These are phyloP conservation scores for Bufotes viridis DNA, from an alignment of 2,797 vertebrate species.

Conservation along the genomic window DNA sequence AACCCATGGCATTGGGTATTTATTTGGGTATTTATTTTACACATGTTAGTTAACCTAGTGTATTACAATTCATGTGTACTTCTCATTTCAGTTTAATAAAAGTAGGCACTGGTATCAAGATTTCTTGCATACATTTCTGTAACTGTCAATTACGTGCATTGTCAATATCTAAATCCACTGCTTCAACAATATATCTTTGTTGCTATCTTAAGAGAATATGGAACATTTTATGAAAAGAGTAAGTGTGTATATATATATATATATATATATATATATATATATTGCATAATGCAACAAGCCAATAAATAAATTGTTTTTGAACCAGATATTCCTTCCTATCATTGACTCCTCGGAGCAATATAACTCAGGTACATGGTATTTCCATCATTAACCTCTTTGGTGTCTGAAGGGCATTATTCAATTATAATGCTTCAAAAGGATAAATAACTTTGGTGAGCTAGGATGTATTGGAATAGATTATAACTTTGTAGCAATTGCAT, in stretches of 20 bases:
- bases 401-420: constrained; percentile 3
- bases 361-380: constrained; percentile 1
- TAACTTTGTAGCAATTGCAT: neutral
- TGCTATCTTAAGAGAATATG: too few relatives aligned
- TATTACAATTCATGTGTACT: neutral
- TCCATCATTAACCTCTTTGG: constrained; percentile 22
- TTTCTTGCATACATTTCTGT: neutral
- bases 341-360: neutral
- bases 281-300: neutral
- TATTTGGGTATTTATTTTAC: too few relatives aligned
- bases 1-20: neutral
- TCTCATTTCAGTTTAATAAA: neutral
- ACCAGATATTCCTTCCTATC: neutral
- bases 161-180: neutral
- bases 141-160: neutral
- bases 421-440: neutral
- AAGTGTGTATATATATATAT: neutral
- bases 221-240: neutral
- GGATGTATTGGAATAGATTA: neutral
- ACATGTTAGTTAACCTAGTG: neutral
- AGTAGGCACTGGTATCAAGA: neutral
- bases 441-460: neutral
- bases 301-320: constrained; percentile 44
- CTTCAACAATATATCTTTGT: too few relatives aligned
- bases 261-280: neutral